Base-by-base conservation (phyloP, 2,888 invertebrate species). In the Stegana nigrithorax region DNA sequence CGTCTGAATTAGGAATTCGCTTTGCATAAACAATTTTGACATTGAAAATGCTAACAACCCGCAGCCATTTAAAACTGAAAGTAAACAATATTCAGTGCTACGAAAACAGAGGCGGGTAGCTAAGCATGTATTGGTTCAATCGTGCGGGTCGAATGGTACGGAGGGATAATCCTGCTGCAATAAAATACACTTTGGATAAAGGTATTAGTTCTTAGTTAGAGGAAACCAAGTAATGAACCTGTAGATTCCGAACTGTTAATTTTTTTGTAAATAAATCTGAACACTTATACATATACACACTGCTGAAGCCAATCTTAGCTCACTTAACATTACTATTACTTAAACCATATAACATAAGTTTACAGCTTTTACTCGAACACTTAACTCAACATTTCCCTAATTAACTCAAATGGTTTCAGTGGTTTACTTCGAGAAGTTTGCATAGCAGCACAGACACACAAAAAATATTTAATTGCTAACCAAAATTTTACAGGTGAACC, bases 91-190 rank as follows among this genome's bases (percentile, higher is more conserved):
- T 32, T 32, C 10, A 32, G n/a, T 8, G 53, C n/a, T 55, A 55
- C 19, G 53, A 55, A 8, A 55, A 55, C 12, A 55, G 29, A 4
- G 29, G 32, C 36, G 53, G 29, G 1, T 19, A 27, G 1, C 81
- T 85, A 10, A 74, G 77, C 21, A 82, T 85, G 83, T 82, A 78
- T 53, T 85, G 86, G 85, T 72, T 85, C 2, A 81, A 81, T 59
- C 75, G 85, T 19, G 84, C 86, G 12, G 85, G 85, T 0, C 85
- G 85, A 65, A 81, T 82, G 78, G 85, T 84, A 2, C 92, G 92
- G 7, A 85, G 88, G 63, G 93, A 94, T 80, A 93, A 93, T 82
- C 92, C 92, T 3, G 87, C 86, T 3, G 92, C 90, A 19, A 90
- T 55, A 36, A 32, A 8, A 6, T 55, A 55, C 21, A 55, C 36